These are phyloP conservation scores for Mycteria americana DNA, from an alignment of 2,797 vertebrate species.

Conservation along the genomic window DNA sequence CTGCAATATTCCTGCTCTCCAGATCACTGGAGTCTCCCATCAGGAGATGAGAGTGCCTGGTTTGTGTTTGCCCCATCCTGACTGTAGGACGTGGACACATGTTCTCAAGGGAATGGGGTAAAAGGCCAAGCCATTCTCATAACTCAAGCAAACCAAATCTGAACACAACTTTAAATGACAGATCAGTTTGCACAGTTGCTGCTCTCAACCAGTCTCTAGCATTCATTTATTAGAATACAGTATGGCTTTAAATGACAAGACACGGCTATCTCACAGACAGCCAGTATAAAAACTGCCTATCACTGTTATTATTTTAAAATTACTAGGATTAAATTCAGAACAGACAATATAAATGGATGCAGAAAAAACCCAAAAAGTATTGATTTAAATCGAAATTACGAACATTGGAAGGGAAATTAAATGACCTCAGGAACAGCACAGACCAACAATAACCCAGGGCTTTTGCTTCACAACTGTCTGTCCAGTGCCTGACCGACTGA, in stretches of 20 bases:
- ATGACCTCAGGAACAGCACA: neutral
- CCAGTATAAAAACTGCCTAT: neutral
- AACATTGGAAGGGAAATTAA: neutral
- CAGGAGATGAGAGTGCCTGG: neutral
- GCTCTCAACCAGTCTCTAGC: neutral
- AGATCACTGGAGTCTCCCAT: neutral
- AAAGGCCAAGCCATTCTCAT: neutral
- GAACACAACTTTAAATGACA: neutral
- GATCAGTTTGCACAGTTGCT: neutral
- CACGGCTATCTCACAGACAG: neutral
- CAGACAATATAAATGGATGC: neutral
- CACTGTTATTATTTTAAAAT: neutral
- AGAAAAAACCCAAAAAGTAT: neutral
- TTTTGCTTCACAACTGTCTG: neutral
- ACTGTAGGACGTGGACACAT: neutral
- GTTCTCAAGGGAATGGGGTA: neutral
- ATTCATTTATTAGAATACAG: neutral
- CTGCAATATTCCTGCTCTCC: neutral
- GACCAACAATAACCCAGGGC: neutral
- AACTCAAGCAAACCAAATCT: slow-evolving; percentile 24
- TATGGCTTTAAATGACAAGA: neutral
- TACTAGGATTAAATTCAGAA: neutral
- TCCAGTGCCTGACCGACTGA: neutral
- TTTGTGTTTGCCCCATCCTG: neutral
- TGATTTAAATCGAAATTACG: neutral